Conservation (phyloP, 2,888 invertebrate species). For the Synergus itoensis region DNA sequence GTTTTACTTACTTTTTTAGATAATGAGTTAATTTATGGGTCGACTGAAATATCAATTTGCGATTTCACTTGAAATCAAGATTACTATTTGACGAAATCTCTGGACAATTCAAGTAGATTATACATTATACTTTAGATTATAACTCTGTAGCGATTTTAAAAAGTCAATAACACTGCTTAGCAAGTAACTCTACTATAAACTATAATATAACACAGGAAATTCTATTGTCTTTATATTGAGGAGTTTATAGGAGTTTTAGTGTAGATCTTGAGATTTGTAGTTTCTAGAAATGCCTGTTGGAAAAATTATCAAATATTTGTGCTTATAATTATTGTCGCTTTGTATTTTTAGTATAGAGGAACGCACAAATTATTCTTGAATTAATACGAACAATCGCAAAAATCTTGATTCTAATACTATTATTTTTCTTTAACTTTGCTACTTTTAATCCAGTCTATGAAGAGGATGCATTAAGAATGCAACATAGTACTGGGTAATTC, state of each 20-base stretch:
- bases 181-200: not conserved
- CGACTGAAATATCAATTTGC: constrained; percentile 50
- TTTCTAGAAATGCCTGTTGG: not conserved
- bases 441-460: too few species aligned
- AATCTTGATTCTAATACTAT: not conserved
- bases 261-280: not conserved
- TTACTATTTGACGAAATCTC: constrained; percentile 55
- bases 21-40: constrained; percentile 65
- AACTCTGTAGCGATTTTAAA: not conserved
- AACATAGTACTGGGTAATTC: too few species aligned
- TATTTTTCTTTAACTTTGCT: not conserved
- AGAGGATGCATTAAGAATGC: too few species aligned
- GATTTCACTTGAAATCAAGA: constrained; percentile 61
- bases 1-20: constrained; percentile 59
- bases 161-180: not conserved
- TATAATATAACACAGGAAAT: not conserved
- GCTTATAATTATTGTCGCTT: not conserved
- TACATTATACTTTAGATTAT: not conserved
- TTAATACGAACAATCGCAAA: not conserved
- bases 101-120: not conserved
- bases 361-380: not conserved
- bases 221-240: not conserved
- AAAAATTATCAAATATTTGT: not conserved
- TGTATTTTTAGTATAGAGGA: not conserved
- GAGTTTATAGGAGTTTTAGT: not conserved